Conservation (phyloP, 2,797 vertebrate genomes). For the Microctenopoma stevenorrisi region DNA sequence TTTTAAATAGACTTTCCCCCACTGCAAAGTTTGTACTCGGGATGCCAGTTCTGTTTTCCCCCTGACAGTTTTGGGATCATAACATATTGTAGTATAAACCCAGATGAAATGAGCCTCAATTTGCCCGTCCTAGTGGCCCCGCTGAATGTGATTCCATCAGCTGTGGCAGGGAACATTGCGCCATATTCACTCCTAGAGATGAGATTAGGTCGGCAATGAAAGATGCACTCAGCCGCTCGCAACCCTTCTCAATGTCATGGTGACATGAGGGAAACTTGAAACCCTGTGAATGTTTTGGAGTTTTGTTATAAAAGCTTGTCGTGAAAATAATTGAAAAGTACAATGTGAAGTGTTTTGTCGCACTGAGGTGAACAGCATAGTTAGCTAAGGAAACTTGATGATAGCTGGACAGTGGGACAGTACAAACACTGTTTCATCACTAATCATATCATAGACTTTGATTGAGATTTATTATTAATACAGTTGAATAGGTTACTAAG, state of each 20-base stretch:
- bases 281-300: constrained; percentile 28
- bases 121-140: constrained; percentile 41
- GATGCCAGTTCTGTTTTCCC: constrained; percentile 3
- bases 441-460: constrained; percentile 11
- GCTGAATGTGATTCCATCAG: constrained; percentile 54
- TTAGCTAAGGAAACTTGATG: background rate
- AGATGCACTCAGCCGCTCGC: constrained; percentile 41
- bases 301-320: constrained; percentile 23
- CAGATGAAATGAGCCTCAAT: constrained; percentile 53
- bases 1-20: constrained; percentile 10
- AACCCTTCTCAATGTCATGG: constrained; percentile 42
- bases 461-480: background rate
- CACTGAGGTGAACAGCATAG: background rate
- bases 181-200: constrained; percentile 51
- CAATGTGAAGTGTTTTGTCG: background rate
- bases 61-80: constrained; percentile 38
- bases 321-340: constrained; percentile 10
- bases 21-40: constrained; percentile 16
- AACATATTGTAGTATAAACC: constrained; percentile 49
- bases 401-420: background rate
- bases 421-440: background rate
- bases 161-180: constrained; percentile 45
- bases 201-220: constrained; percentile 48
- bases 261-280: constrained; percentile 35
- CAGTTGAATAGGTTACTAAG: background rate